phyloP scores from a whole-genome alignment of 2,797 vertebrate genomes.

The Falco novaeseelandiae region DNA sequence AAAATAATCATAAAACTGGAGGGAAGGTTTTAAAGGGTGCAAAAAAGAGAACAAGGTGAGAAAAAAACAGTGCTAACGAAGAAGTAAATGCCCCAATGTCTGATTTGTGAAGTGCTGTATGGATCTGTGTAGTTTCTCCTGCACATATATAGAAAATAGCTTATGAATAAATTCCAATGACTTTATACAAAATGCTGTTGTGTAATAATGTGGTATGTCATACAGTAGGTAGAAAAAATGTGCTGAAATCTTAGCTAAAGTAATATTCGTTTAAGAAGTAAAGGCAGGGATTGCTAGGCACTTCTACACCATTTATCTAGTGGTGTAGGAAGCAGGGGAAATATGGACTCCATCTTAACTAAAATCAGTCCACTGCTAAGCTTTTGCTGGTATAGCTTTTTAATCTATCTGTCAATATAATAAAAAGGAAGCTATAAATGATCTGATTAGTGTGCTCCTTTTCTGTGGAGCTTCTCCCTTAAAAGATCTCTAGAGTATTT shows the following conservation, averaged over 20 bases:
- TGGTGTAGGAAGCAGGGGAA: background rate
- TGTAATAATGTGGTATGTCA: background rate
- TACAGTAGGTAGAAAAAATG: background rate
- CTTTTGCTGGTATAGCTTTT: background rate
- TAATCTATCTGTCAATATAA: background rate
- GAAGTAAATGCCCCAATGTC: background rate
- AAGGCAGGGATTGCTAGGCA: background rate
- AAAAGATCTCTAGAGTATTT: background rate
- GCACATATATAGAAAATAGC: background rate
- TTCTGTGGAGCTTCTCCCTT: background rate
- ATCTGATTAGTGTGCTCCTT: background rate
- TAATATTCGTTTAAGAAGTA: background rate
- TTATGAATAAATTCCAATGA: background rate
- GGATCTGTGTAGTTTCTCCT: background rate
- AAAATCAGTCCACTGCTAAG: background rate
- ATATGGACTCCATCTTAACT: background rate
- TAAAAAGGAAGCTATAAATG: background rate
- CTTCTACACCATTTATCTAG: background rate
- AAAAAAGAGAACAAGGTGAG: background rate
- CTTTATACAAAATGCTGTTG: background rate
- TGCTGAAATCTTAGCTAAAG: background rate
- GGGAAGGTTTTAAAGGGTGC: background rate
- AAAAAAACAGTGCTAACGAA: background rate
- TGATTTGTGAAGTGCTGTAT: background rate
- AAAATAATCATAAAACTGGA: background rate